Evolutionary conservation across 2,113 vertebrate species (phyloP).

Genomic region (Heloderma charlesbogerti): DNA sequence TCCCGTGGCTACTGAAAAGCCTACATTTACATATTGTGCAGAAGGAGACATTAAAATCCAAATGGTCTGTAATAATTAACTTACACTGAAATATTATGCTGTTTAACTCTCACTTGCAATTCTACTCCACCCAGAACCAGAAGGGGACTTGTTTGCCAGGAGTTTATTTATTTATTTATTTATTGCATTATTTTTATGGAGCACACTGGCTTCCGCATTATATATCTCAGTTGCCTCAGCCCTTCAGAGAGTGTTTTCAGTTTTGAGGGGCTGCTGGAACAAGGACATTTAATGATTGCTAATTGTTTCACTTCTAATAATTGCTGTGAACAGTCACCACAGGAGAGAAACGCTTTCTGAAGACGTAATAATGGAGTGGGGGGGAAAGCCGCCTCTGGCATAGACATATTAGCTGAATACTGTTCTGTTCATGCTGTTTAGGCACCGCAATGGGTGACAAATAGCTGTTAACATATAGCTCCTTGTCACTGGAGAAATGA

Average conservation of each 20-base stretch:
- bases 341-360: conserved; percentile 41
- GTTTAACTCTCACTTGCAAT: conserved; percentile 60
- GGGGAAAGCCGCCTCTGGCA: conserved; percentile 40
- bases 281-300: conserved; percentile 53
- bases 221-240: conserved; percentile 17
- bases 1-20: conserved; percentile 25
- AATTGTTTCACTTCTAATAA: conserved; percentile 66
- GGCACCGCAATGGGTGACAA: conserved; percentile 52
- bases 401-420: conserved; percentile 27
- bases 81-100: conserved; percentile 64
- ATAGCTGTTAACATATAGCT: conserved; percentile 61
- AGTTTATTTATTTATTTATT: conserved; percentile 11
- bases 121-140: conserved; percentile 59
- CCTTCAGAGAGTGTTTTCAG: neutral
- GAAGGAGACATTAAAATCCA: conserved; percentile 65
- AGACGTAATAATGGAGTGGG: conserved; percentile 34
- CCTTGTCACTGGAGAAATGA: conserved; percentile 59
- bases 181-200: neutral
- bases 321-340: conserved; percentile 52
- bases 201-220: neutral
- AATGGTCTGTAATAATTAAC: conserved; percentile 62
- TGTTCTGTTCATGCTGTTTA: conserved; percentile 54
- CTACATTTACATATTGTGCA: conserved; percentile 63
- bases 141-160: neutral
- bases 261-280: conserved; percentile 48